phyloP scores from a whole-genome alignment of 2,888 invertebrate genomes.

The Pseudococcus longispinus region DNA sequence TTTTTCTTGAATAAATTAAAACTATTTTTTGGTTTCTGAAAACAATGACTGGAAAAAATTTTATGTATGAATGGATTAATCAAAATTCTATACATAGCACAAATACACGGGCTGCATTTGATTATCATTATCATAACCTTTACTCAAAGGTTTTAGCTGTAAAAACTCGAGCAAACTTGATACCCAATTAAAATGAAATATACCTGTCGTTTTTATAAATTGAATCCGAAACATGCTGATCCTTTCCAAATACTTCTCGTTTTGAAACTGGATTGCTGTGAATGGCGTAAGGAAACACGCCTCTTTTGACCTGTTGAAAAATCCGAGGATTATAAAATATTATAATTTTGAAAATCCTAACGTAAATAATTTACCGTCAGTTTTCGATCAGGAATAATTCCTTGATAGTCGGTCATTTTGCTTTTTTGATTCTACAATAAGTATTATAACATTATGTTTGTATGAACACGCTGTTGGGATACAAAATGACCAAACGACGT shows the following conservation, averaged over 20 bases:
- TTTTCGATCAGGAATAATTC: neutral
- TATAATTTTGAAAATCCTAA: neutral
- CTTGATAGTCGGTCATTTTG: neutral
- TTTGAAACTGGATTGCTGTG: neutral
- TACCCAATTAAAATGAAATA: neutral
- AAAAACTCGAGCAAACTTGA: neutral
- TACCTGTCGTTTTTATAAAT: neutral
- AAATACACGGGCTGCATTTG: neutral
- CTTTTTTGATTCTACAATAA: neutral
- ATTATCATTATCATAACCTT: neutral
- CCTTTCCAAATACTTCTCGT: neutral
- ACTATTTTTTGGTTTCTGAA: neutral
- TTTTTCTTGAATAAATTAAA: neutral
- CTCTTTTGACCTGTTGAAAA: neutral
- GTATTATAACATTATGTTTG: neutral
- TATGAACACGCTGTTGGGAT: neutral
- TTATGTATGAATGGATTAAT: too few species aligned
- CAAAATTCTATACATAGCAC: too few species aligned
- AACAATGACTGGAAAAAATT: neutral
- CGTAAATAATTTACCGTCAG: neutral
- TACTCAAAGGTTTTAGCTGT: neutral
- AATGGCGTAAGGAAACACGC: slow-evolving; percentile 14
- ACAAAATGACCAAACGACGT: neutral
- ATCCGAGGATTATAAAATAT: neutral
- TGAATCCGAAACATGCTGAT: neutral